Evolutionary conservation across 2,113 vertebrate species (phyloP).

Genomic region (Daubentonia madagascariensis): DNA sequence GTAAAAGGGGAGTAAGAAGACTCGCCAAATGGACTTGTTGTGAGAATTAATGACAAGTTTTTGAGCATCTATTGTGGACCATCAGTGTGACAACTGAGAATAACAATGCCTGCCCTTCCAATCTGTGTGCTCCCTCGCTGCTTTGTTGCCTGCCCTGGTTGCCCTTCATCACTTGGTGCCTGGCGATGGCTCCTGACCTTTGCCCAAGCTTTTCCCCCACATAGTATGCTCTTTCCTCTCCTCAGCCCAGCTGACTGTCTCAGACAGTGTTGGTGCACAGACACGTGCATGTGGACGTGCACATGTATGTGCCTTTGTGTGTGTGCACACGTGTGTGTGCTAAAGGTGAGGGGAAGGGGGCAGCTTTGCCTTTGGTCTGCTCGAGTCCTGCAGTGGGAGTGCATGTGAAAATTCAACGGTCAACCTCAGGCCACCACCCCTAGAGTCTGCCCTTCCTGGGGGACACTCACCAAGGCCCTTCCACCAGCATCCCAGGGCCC

Average conservation of each 20-base stretch:
- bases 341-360: not conserved
- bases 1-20: not conserved
- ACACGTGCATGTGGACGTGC: not conserved
- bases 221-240: not conserved
- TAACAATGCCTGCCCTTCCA: not conserved
- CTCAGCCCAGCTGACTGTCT: not conserved
- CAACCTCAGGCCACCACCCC: not conserved
- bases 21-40: not conserved
- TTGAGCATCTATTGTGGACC: not conserved
- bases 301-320: no score
- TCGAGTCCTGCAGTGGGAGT: not conserved
- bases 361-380: not conserved
- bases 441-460: not conserved
- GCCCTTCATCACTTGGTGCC: not conserved
- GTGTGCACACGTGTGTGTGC: accelerated
- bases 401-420: not conserved
- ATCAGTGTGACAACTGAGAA: not conserved
- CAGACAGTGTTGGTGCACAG: not conserved
- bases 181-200: not conserved
- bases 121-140: not conserved
- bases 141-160: no score
- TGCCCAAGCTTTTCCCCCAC: not conserved
- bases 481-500: not conserved
- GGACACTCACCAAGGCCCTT: not conserved
- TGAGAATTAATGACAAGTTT: not conserved